Conservation (phyloP, 2,797 vertebrate genomes). For the Halcyon badia region DNA sequence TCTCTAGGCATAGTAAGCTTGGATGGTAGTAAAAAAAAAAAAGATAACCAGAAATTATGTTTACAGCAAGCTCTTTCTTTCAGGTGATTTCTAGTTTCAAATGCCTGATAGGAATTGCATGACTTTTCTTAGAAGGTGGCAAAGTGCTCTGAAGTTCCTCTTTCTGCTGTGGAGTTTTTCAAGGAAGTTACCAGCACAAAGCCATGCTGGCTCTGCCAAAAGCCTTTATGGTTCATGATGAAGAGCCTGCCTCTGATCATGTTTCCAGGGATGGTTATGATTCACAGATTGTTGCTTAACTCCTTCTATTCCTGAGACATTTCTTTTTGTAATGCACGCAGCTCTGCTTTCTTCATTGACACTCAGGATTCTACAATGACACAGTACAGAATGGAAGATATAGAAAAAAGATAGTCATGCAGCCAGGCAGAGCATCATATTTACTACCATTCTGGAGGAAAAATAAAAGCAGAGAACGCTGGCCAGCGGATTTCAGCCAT, state of each 20-base stretch:
- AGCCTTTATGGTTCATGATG: neutral
- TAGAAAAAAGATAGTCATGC: neutral
- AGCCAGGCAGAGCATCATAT: neutral
- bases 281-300: neutral
- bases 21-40: neutral
- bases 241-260: neutral
- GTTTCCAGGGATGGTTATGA: neutral
- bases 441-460: conserved; percentile 1
- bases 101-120: neutral
- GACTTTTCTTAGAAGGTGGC: neutral
- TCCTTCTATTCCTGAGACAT: neutral
- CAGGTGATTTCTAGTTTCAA: neutral
- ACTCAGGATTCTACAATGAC: neutral
- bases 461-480: conserved; percentile 2
- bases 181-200: neutral
- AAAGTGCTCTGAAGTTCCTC: neutral
- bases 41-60: neutral
- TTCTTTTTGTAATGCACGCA: neutral
- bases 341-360: neutral
- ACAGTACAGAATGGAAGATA: neutral
- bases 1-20: neutral
- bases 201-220: neutral
- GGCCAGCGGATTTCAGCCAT: neutral
- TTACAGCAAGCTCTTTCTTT: neutral
- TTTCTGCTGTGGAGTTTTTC: neutral